phyloP scores from a whole-genome alignment of 2,113 vertebrate genomes.

The Urocolius indicus region DNA sequence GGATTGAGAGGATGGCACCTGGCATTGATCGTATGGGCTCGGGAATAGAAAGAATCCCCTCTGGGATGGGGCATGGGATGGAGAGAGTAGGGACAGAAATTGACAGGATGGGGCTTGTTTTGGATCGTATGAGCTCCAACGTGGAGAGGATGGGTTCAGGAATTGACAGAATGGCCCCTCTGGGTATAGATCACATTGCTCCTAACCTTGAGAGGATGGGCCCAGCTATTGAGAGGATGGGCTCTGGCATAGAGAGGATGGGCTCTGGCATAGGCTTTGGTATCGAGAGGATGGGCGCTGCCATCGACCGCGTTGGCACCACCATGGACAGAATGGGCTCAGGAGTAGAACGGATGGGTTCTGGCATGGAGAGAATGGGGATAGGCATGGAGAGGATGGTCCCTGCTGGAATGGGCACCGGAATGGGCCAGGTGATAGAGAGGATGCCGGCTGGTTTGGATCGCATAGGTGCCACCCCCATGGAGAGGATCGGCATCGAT shows the following conservation, averaged over 20 bases:
- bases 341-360: slow-evolving; percentile 85
- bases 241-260: slow-evolving; percentile 88
- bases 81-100: slow-evolving; percentile 88
- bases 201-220: slow-evolving; percentile 89
- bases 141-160: slow-evolving; percentile 82
- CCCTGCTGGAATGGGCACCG: slow-evolving; percentile 86
- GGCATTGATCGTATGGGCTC: slow-evolving; percentile 91
- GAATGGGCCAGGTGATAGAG: slow-evolving; percentile 90
- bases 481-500: slow-evolving; percentile 91
- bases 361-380: slow-evolving; percentile 86
- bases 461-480: slow-evolving; percentile 86
- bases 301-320: slow-evolving; percentile 87
- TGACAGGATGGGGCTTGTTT: slow-evolving; percentile 89
- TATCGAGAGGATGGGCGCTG: slow-evolving; percentile 88
- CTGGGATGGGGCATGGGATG: slow-evolving; percentile 88
- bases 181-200: slow-evolving; percentile 90
- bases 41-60: slow-evolving; percentile 81
- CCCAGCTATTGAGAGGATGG: slow-evolving; percentile 86
- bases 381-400: slow-evolving; percentile 90
- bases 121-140: slow-evolving; percentile 91
- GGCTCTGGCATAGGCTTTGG: slow-evolving; percentile 89
- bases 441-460: slow-evolving; percentile 89
- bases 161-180: slow-evolving; percentile 87
- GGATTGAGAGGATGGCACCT: slow-evolving; percentile 82
- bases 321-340: slow-evolving; percentile 83